Evolutionary conservation across 2,113 vertebrate species (phyloP), one percentile per base, ranked within the genome.

Genomic region (Collichthys lucidus): DNA sequence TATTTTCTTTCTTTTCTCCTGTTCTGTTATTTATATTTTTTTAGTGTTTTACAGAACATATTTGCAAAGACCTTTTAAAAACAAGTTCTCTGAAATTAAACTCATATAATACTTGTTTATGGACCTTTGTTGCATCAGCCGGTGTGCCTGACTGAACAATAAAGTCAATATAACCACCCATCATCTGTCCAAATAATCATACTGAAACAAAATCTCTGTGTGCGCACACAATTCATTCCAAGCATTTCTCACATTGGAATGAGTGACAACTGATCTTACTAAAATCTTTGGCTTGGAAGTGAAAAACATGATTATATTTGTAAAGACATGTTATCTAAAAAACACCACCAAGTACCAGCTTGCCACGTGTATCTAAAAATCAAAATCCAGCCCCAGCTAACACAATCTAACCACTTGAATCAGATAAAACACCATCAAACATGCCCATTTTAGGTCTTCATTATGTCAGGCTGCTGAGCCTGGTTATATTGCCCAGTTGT

Each of bases 21-120:
- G 11, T 29, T 26, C 19, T 74, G 26, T 56, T 46, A 0, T 40
- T 40, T 74, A 26, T 52, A 55, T 40, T 67, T 16, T 42, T 59
- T 73, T 14, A 15, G 12, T 62, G 47, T 40, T 74, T 8, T 26
- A 59, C 35, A 60, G 52, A 59, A 22, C n/a, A 16, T 31, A 60
- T 16, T 49, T 55, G 19, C 35, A 52, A 19, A 52, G 7, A 73
- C 31, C 24, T 64, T 66, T 61, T n/a, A 20, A 59, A 68, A 84
- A 2, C 35, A 29, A 46, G 17, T 74, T 60, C 10, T 62, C 35
- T 42, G 44, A 50, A 62, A 71, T 50, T 61, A 78, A 60, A 56
- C 50, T 56, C n/a, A n/a, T 60, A 17, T 29, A 10, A 53, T 9
- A 69, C n/a, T 29, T 53, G 0, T 22, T 10, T 3, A 53, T 15